Evolutionary conservation across 2,888 invertebrate species (phyloP).

Genomic region (Tetranychus truncatus): DNA sequence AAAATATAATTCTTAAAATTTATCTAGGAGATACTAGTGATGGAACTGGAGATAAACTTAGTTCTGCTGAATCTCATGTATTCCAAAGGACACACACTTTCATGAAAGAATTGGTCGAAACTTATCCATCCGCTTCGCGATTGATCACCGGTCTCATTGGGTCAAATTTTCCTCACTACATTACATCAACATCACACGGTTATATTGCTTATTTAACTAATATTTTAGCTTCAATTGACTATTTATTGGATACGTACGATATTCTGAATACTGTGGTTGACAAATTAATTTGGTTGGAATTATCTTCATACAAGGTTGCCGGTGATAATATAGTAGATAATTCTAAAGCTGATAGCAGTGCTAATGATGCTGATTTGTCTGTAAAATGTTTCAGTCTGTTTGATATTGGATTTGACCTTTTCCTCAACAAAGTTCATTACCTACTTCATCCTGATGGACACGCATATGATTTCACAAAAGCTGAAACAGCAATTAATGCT

Average conservation of each 20-base stretch:
- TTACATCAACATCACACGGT: neutral
- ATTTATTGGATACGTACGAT: neutral
- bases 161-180: neutral
- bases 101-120: conserved; percentile 4
- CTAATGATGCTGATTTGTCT: neutral
- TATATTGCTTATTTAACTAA: neutral
- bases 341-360: neutral
- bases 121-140: neutral
- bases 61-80: neutral
- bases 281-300: conserved; percentile 3
- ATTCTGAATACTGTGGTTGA: neutral
- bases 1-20: conserved; percentile 7
- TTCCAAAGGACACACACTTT: conserved; percentile 1
- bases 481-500: neutral
- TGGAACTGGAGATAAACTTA: neutral
- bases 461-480: neutral
- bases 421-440: neutral
- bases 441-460: neutral
- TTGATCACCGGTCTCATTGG: neutral
- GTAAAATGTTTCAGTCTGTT: neutral
- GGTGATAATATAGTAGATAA: neutral
- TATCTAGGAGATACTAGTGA: neutral
- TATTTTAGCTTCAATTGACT: neutral
- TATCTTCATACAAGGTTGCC: neutral
- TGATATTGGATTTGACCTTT: neutral